phyloP scores from a whole-genome alignment of 2,113 vertebrate species.

The Anser cygnoides region DNA sequence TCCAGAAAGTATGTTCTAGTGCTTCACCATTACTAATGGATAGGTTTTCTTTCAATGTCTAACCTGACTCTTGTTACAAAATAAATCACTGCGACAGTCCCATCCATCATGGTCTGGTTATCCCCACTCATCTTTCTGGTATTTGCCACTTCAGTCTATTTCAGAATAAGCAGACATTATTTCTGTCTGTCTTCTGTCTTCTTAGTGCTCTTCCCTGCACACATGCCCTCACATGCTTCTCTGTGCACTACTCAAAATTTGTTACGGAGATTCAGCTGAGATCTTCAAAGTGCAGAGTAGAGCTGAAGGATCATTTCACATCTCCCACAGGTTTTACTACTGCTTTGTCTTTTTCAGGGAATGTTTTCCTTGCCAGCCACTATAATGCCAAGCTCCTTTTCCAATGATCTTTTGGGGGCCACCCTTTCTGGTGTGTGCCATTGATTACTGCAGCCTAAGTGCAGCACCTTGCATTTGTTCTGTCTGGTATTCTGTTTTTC shows the following conservation, averaged over 20 bases:
- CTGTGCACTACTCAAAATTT: neutral
- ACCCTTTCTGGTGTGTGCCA: neutral
- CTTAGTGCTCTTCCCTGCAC: neutral
- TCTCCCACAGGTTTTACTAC: neutral
- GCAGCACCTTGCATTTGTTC: neutral
- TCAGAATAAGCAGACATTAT: conserved; percentile 50
- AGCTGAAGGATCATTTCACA: neutral
- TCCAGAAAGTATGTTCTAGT: neutral
- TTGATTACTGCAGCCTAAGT: neutral
- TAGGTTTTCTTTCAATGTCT: neutral
- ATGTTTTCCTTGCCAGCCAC: neutral
- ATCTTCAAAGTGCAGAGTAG: neutral
- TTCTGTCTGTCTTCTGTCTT: neutral
- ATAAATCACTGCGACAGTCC: conserved; percentile 12
- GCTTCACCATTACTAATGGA: neutral
- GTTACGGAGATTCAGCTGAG: neutral
- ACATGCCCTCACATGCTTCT: neutral
- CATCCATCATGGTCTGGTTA: conserved; percentile 42
- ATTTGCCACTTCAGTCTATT: conserved; percentile 12
- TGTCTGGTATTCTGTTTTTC: neutral
- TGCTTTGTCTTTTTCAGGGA: neutral
- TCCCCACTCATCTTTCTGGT: conserved; percentile 43
- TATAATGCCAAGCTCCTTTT: neutral
- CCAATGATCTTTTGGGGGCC: neutral
- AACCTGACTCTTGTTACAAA: conserved; percentile 8